These are phyloP conservation scores for Colinus virginianus DNA, from an alignment of 2,113 vertebrate genomes.

Conservation along the genomic window DNA sequence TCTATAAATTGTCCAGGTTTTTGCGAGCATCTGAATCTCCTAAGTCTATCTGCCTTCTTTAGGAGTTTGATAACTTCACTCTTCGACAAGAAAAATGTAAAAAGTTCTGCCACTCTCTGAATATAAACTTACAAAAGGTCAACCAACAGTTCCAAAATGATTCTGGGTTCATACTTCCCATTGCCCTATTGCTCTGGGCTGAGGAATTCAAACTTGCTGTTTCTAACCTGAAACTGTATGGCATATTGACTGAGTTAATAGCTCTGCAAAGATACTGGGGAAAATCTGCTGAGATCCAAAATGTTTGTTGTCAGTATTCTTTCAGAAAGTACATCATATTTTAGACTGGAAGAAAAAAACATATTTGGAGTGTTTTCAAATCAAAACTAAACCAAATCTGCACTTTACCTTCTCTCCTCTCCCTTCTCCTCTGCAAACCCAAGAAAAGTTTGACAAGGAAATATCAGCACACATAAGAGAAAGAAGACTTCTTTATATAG, in stretches of 20 bases:
- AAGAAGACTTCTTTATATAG: background rate
- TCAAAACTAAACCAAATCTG: background rate
- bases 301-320: background rate
- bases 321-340: background rate
- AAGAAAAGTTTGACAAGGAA: background rate
- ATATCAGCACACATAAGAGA: background rate
- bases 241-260: background rate
- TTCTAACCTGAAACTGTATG: background rate
- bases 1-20: constrained; percentile 44
- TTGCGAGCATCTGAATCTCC: constrained; percentile 34
- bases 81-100: background rate
- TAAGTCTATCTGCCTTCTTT: constrained; percentile 17
- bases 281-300: background rate
- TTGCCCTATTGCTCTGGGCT: fast-evolving
- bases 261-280: background rate
- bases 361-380: background rate
- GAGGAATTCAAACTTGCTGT: background rate
- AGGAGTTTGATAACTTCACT: constrained; percentile 39
- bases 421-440: background rate
- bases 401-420: background rate
- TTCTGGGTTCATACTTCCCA: background rate
- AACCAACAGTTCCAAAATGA: background rate
- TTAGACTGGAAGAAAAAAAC: background rate
- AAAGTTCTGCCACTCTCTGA: background rate
- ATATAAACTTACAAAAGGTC: constrained; percentile 22